Percentiles rank a stretch among this genome's conserved stretches.
Conservation (phyloP, 92 coral and sea anemone genomes). For the Siderastrea siderea region DNA sequence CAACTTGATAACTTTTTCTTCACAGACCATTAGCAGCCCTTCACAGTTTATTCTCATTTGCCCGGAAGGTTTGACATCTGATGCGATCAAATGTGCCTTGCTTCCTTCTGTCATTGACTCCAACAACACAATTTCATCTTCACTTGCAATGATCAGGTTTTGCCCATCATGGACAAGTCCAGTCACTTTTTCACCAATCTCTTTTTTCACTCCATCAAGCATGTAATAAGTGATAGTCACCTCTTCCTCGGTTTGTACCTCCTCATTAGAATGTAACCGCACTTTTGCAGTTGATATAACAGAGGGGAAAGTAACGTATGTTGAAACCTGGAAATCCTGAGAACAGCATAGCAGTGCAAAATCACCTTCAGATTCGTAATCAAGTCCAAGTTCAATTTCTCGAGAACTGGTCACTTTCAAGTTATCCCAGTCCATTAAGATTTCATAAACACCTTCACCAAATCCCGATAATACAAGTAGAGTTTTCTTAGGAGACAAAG, state of each 20-base stretch:
- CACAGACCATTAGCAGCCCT: conserved; percentile 61
- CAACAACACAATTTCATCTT: conserved; percentile 40
- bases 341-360: conserved; percentile 21
- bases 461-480: conserved; percentile 20
- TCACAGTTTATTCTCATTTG: conserved; percentile 38
- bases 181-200: background rate
- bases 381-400: background rate
- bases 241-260: conserved; percentile 34
- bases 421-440: conserved; percentile 32
- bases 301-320: background rate
- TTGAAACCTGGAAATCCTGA: conserved; percentile 10
- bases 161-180: conserved; percentile 66
- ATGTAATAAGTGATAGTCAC: conserved; percentile 41
- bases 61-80: conserved; percentile 32
- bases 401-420: conserved; percentile 38
- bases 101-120: conserved; percentile 57
- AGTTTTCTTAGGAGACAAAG: conserved; percentile 27
- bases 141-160: conserved; percentile 50
- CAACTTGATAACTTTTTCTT: conserved; percentile 26
- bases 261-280: conserved; percentile 12
- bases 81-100: conserved; percentile 54
- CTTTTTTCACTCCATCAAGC: conserved; percentile 48
- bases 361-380: background rate
- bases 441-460: conserved; percentile 4
- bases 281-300: conserved; percentile 19